A percentile compares a stretch with the other conserved stretches of the same genome.
phyloP scores from a whole-genome alignment of 2,113 vertebrate genomes.

The Dromaius novaehollandiae region DNA sequence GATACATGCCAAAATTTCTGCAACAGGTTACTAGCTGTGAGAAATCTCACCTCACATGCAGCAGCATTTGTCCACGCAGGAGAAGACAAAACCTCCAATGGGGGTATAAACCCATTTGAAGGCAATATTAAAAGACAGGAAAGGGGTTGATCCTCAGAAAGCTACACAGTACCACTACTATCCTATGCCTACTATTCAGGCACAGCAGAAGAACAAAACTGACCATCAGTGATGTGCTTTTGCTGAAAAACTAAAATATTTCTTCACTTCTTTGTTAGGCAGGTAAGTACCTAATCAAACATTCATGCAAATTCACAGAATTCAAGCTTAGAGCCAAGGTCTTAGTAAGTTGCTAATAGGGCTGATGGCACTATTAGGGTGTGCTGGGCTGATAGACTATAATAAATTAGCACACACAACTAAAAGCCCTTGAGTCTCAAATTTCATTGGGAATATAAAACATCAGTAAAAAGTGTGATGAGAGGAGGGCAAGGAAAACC shows the following conservation, averaged over 20 bases:
- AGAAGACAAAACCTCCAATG: not conserved
- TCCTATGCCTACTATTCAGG: not conserved
- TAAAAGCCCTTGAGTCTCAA: not conserved
- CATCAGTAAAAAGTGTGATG: not conserved
- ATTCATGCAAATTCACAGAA: not conserved
- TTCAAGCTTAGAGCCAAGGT: not conserved
- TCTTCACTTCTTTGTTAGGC: not conserved
- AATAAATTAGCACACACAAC: not conserved
- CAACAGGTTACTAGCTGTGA: not conserved
- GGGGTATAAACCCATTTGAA: not conserved
- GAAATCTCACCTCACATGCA: not conserved
- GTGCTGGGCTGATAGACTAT: not conserved
- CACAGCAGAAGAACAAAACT: not conserved
- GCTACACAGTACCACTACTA: not conserved
- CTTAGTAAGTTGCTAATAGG: not conserved
- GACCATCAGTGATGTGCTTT: not conserved
- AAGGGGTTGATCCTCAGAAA: not conserved
- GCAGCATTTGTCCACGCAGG: not conserved
- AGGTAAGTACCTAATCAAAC: not conserved
- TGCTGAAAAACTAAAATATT: not conserved
- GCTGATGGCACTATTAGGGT: rapidly evolving
- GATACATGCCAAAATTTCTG: not conserved
- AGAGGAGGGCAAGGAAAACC: not conserved
- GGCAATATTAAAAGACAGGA: not conserved
- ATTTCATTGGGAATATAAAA: conserved; percentile 18